Conservation (phyloP, 2,113 vertebrate genomes). For the Pachypanchax playfairii region DNA sequence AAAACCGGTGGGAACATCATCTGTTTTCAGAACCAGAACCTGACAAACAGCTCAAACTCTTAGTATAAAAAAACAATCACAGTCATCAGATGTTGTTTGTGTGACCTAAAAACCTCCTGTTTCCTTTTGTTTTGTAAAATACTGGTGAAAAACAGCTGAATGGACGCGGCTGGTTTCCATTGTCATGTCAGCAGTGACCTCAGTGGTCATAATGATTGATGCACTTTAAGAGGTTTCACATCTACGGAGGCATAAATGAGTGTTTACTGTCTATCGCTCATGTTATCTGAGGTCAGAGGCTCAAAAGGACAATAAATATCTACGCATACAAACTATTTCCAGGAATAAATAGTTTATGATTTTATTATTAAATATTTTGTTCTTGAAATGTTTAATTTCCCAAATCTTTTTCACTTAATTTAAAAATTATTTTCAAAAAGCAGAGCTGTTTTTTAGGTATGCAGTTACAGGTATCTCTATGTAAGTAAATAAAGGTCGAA, state of each 20-base stretch:
- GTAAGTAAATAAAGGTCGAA: no score
- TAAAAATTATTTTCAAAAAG: no score
- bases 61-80: not conserved
- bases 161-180: not conserved
- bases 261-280: slow-evolving; percentile 7
- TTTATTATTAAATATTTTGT: no score
- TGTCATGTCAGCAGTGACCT: slow-evolving; percentile 28
- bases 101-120: not conserved
- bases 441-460: no score
- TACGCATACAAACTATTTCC: no score
- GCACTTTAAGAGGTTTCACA: not conserved
- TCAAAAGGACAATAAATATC: no score
- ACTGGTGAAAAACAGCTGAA: not conserved
- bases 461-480: no score
- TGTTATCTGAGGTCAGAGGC: no score
- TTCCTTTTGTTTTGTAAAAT: slow-evolving; percentile 8
- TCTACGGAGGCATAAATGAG: slow-evolving; percentile 8
- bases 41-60: no score
- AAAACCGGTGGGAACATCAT: not conserved
- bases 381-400: no score
- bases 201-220: not conserved
- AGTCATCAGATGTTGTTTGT: not conserved
- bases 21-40: not conserved
- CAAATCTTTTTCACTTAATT: no score
- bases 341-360: no score